A percentile compares a stretch with the other conserved stretches of the same genome.
Conservation (phyloP, 2,113 vertebrate species). For the Anser brachyrhynchus region DNA sequence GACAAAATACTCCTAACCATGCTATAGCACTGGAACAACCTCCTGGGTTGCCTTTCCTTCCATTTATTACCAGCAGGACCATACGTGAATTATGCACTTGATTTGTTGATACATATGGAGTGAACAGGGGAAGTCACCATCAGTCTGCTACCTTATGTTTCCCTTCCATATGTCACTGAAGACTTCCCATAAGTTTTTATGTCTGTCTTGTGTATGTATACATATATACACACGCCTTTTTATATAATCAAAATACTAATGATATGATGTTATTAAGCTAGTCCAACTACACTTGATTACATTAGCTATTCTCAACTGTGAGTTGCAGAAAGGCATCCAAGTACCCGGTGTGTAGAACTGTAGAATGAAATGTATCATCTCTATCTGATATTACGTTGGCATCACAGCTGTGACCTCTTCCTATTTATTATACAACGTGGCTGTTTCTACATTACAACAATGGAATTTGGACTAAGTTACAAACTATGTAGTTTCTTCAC, state of each 20-base stretch:
- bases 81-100: neutral
- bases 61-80: neutral
- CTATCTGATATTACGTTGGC: neutral
- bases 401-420: neutral
- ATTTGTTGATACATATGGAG: neutral
- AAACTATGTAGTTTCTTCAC: neutral
- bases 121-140: neutral
- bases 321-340: neutral
- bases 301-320: neutral
- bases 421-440: neutral
- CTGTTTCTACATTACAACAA: neutral
- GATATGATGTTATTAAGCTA: neutral
- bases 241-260: neutral
- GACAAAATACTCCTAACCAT: neutral
- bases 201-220: neutral
- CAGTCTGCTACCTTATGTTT: neutral
- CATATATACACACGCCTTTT: neutral
- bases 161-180: neutral
- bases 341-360: neutral
- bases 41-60: neutral
- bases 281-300: neutral
- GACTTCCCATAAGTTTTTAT: neutral
- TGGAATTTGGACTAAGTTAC: neutral
- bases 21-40: neutral
- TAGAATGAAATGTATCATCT: neutral